Evolutionary conservation across 2,113 vertebrate genomes (phyloP), one percentile per base, ranked within the genome.

Genomic region (Pseudopodoces humilis): DNA sequence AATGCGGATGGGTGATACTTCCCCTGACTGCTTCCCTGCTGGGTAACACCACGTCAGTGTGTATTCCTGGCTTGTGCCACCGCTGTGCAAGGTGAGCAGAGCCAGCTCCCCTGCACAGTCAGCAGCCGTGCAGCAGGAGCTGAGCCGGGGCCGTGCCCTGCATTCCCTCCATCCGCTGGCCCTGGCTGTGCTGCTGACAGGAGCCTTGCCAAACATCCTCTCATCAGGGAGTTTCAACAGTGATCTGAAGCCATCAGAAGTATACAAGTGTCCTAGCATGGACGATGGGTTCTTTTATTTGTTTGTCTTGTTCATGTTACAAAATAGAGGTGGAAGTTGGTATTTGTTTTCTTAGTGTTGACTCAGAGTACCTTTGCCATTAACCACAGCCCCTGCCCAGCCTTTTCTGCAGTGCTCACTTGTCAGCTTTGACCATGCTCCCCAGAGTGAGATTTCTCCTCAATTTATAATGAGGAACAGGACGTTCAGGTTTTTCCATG

Each of bases 321-420:
- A 6, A 35, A 67, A 55, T 30, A 88, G 72, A 86, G 49, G 49
- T 59, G 52, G 44, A 85, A 68, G 39, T 58, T 47, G 23, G 58
- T 27, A 31, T 78, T 88, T 90, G 63, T 69, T 96, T 92, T 81
- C 58, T 75, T 86, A 71, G 58, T 90, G 55, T 90, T 80, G 47
- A 49, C n/a, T 83, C 16, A 9, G 74, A 91, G 77, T 90, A 68
- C 53, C 21, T 81, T 50, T 83, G 46, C 63, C 43, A 5, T 65
- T 68, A 93, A 33, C 41, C 10, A 13, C 31, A 63, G 56, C 20
- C 11, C 19, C 27, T 43, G 56, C 43, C 46, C 52, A 74, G 70
- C 60, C 52, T 65, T 79, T 92, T 80, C 75, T 89, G 74, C 75
- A 67, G 6, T 16, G 62, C 65, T 97, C 70, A 31, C 62, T 90